Percentiles rank a stretch among this genome's conserved stretches.
Evolutionary conservation across 2,113 vertebrate genomes (phyloP).

Genomic region (Eonycteris spelaea): DNA sequence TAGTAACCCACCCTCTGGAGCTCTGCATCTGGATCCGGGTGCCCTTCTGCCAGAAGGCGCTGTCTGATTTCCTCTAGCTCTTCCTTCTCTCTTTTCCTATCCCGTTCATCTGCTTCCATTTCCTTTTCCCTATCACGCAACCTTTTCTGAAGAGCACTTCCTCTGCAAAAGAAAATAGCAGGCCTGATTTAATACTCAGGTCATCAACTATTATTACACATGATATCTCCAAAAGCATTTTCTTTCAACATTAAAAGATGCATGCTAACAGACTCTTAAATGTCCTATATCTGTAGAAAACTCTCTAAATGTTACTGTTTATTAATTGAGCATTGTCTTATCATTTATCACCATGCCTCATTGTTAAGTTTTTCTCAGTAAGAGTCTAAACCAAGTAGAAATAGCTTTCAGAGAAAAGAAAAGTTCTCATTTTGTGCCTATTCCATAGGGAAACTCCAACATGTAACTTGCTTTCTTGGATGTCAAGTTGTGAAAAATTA

Average conservation of each 20-base stretch:
- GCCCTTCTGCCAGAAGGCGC: conserved; percentile 96
- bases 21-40: conserved; percentile 98
- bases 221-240: neutral
- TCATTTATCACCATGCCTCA: neutral
- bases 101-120: conserved; percentile 97
- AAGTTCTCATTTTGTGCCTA: neutral
- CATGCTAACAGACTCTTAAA: neutral
- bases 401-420: neutral
- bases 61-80: conserved; percentile 98
- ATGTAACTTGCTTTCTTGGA: neutral
- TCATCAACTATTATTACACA: neutral
- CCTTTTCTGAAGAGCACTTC: conserved; percentile 98
- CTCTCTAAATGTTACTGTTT: neutral
- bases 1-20: conserved; percentile 91
- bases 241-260: neutral
- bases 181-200: neutral
- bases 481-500: neutral
- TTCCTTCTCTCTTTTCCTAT: conserved; percentile 98
- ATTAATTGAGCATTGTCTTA: neutral
- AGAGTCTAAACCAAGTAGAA: neutral
- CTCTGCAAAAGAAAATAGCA: conserved; percentile 84
- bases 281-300: neutral
- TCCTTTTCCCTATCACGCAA: conserved; percentile 97
- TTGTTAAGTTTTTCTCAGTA: neutral
- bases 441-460: neutral